phyloP scores from a whole-genome alignment of 2,888 invertebrate species.

The Lagria hirta region DNA sequence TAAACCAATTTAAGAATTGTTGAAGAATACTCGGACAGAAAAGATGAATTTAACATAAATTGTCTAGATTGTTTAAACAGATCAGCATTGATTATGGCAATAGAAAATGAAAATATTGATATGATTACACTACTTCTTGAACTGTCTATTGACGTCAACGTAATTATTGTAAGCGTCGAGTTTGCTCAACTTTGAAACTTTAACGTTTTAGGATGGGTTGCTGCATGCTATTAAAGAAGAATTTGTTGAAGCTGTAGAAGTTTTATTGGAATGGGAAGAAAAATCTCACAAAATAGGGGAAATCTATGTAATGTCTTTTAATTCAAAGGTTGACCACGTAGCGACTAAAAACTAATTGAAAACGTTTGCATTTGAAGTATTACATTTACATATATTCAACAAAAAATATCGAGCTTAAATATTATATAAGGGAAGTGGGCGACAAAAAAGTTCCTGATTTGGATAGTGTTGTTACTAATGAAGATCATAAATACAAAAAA shows the following conservation, averaged over 20 bases:
- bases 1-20: constrained; percentile 63
- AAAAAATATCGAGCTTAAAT: no score
- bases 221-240: constrained; percentile 97
- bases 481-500: no score
- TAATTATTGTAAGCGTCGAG: constrained; percentile 45
- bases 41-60: constrained; percentile 82
- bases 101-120: constrained; percentile 97
- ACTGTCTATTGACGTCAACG: constrained; percentile 81
- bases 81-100: constrained; percentile 90
- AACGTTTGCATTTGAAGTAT: no score
- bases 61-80: constrained; percentile 94
- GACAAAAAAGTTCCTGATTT: no score
- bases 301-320: constrained; percentile 58
- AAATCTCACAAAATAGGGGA: constrained; percentile 72
- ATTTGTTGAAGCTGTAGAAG: constrained; percentile 96
- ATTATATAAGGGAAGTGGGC: no score
- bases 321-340: no score
- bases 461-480: no score
- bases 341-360: no score
- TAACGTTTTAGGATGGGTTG: constrained; percentile 70
- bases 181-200: not conserved
- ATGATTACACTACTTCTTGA: constrained; percentile 81
- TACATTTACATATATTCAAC: no score
- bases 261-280: constrained; percentile 89
- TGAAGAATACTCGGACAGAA: constrained; percentile 64